Conservation (phyloP, 1,140 invertebrate genomes). For the Drosophila grimshawi region DNA sequence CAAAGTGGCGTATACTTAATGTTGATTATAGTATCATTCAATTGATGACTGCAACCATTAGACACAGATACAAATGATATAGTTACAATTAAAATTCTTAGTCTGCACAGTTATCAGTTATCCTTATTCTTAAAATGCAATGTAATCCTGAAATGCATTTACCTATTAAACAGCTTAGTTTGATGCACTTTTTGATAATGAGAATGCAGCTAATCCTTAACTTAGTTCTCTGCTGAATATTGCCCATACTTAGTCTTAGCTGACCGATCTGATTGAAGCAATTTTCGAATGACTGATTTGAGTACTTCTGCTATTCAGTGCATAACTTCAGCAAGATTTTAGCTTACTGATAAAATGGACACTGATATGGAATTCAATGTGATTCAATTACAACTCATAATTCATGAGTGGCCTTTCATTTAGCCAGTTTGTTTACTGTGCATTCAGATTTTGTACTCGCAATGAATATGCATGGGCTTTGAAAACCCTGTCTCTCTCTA, state of each 20-base stretch:
- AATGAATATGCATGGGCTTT: conserved; percentile 38
- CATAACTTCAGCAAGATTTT: conserved; percentile 19
- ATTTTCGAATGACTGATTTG: conserved; percentile 7
- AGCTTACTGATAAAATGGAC: neutral
- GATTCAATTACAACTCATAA: conserved; percentile 61
- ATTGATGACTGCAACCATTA: neutral
- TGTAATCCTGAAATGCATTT: neutral
- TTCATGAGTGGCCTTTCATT: conserved; percentile 49
- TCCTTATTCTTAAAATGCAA: neutral
- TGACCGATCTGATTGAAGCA: conserved; percentile 15
- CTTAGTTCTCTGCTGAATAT: conserved; percentile 9
- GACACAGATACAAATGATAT: neutral
- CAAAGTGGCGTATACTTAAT: conserved; percentile 50
- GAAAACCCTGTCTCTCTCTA: conserved; percentile 1
- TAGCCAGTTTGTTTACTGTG: neutral
- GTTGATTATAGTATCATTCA: conserved; percentile 36
- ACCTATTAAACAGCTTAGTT: conserved; percentile 3
- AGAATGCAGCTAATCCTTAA: conserved; percentile 11
- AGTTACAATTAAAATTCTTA: neutral
- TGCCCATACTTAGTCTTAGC: conserved; percentile 15
- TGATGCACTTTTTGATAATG: neutral
- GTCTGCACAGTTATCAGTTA: neutral
- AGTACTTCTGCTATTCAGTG: conserved; percentile 1
- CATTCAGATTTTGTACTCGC: conserved; percentile 22
- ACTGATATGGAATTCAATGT: conserved; percentile 17